A percentile compares a stretch with the other conserved stretches of the same genome.
Conservation (phyloP, 2,888 invertebrate species). For the Nymphalis polychloros region DNA sequence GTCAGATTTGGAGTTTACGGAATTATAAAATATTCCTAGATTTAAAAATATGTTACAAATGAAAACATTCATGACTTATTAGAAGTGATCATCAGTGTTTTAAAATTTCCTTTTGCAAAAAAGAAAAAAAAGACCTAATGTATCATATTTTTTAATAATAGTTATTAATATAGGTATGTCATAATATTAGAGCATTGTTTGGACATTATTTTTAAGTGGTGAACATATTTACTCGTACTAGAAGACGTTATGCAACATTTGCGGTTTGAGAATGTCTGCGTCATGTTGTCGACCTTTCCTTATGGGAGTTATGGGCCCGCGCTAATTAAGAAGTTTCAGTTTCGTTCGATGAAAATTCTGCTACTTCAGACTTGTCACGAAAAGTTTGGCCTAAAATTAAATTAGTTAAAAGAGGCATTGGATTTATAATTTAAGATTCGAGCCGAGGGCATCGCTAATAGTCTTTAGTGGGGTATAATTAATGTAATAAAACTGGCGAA, state of each 20-base stretch:
- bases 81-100: too few relatives aligned
- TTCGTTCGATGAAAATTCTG: slow-evolving; percentile 66
- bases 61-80: too few relatives aligned
- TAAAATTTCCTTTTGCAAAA: too few relatives aligned
- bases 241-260: background rate
- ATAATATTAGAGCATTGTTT: too few relatives aligned
- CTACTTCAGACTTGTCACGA: slow-evolving; percentile 61
- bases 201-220: too few relatives aligned
- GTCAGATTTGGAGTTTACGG: too few relatives aligned
- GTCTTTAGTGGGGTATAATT: slow-evolving; percentile 22
- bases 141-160: too few relatives aligned
- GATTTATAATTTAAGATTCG: slow-evolving; percentile 60
- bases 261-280: slow-evolving; percentile 1
- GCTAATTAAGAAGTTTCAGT: slow-evolving; percentile 72
- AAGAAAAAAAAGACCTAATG: too few relatives aligned
- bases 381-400: slow-evolving; percentile 63
- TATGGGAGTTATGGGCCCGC: slow-evolving; percentile 32
- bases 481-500: slow-evolving; percentile 12
- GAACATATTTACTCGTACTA: background rate
- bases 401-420: slow-evolving; percentile 62
- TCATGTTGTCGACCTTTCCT: slow-evolving; percentile 10
- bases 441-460: slow-evolving; percentile 18
- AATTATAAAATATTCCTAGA: too few relatives aligned
- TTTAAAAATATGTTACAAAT: too few relatives aligned
- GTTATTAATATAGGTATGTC: too few relatives aligned